Conservation (phyloP, 2,888 invertebrate genomes). For the Pycnomerus fuliginosus region DNA sequence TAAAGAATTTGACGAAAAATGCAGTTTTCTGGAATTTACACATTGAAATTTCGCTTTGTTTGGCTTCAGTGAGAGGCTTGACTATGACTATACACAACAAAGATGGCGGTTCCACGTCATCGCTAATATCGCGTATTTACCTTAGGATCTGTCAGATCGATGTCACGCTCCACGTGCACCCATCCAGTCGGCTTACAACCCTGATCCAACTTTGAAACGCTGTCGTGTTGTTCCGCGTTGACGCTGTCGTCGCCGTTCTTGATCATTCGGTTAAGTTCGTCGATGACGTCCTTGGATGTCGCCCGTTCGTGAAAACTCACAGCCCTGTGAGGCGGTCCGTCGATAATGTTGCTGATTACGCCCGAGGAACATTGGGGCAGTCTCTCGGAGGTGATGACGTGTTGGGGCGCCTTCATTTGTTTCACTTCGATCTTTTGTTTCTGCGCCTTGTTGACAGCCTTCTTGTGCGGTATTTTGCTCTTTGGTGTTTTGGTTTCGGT, state of each 20-base stretch:
- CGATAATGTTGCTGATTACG: constrained; percentile 49
- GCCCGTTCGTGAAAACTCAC: constrained; percentile 73
- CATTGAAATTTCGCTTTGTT: too few relatives aligned
- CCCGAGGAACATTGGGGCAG: constrained; percentile 47
- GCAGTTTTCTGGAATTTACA: too few relatives aligned
- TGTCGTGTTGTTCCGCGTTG: constrained; percentile 23
- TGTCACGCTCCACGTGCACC: constrained; percentile 76
- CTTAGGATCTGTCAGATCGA: constrained; percentile 78
- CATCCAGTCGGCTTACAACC: constrained; percentile 74
- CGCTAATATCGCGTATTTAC: too few relatives aligned
- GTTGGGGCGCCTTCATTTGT: constrained; percentile 36
- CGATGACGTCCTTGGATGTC: constrained; percentile 74
- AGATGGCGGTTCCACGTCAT: too few relatives aligned
- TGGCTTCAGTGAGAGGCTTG: too few relatives aligned
- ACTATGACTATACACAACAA: too few relatives aligned
- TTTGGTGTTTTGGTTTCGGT: constrained; percentile 54
- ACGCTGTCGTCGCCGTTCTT: constrained; percentile 56
- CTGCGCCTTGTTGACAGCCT: constrained; percentile 48
- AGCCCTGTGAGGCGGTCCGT: constrained; percentile 58
- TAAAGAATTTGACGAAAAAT: too few relatives aligned
- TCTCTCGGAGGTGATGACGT: constrained; percentile 49
- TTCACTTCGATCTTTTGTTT: constrained; percentile 40
- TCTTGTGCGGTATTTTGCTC: constrained; percentile 58
- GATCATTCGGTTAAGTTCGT: constrained; percentile 69
- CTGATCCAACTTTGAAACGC: constrained; percentile 55